Evolutionary conservation across 2,113 vertebrate genomes (phyloP).

Genomic region (Scolopax mira): DNA sequence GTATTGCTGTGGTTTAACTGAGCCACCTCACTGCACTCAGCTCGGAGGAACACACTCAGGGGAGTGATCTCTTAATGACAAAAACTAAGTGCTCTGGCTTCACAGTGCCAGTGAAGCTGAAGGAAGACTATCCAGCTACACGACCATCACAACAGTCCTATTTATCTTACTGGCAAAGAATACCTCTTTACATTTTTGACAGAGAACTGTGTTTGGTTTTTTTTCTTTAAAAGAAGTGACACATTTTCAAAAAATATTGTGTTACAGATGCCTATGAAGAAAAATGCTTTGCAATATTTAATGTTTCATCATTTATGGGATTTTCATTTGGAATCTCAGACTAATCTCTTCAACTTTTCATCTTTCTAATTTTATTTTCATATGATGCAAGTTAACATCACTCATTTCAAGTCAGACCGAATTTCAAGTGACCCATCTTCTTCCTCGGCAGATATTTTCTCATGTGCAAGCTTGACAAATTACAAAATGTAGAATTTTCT

Average conservation of each 20-base stretch:
- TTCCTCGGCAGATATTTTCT: background rate
- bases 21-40: accelerated
- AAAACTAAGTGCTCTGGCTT: background rate
- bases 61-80: background rate
- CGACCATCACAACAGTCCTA: accelerated
- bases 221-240: background rate
- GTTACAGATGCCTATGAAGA: background rate
- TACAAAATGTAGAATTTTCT: background rate
- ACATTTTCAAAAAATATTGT: background rate
- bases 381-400: background rate
- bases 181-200: background rate
- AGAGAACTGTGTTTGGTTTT: background rate
- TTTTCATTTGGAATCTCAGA: background rate
- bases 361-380: background rate
- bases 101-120: background rate
- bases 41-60: background rate
- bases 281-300: background rate
- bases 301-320: background rate
- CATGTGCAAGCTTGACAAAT: background rate
- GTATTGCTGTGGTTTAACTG: background rate
- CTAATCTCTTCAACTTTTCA: background rate
- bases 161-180: background rate
- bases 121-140: background rate
- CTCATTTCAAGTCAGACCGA: background rate
- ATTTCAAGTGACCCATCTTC: background rate